Conservation (phyloP, 2,888 invertebrate genomes). For the Anorthoa munda region DNA sequence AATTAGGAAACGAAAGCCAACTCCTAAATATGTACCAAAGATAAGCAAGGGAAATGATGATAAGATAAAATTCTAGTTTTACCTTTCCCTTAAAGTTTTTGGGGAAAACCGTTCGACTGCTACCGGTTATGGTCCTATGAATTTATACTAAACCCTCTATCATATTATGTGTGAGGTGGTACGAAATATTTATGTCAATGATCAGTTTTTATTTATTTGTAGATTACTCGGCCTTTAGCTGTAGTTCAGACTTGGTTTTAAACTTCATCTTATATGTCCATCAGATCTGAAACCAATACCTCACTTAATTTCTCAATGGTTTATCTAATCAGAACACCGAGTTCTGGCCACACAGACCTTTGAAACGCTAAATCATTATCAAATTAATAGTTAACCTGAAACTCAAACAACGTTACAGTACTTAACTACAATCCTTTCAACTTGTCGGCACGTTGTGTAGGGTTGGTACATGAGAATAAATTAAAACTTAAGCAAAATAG, state of each 20-base stretch:
- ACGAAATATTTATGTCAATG: too few relatives aligned
- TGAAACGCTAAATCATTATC: conserved; percentile 28
- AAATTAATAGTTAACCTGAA: conserved; percentile 53
- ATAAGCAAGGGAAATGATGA: background rate
- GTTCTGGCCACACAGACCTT: background rate
- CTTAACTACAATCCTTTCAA: conserved; percentile 51
- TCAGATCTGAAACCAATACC: too few relatives aligned
- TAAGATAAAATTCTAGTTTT: background rate
- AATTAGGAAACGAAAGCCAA: background rate
- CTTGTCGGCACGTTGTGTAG: conserved; percentile 36
- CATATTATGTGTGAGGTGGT: background rate
- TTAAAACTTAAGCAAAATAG: background rate
- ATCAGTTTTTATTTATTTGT: too few relatives aligned
- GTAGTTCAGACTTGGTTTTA: too few relatives aligned
- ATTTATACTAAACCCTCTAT: background rate
- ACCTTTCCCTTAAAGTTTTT: conserved; percentile 6
- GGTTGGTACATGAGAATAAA: conserved; percentile 26
- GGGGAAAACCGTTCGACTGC: background rate
- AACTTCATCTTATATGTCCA: too few relatives aligned
- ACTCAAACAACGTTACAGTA: conserved; percentile 41
- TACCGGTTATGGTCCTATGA: too few relatives aligned
- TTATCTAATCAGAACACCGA: background rate
- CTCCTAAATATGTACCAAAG: background rate
- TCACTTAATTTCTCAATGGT: too few relatives aligned
- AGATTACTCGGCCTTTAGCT: too few relatives aligned